These are phyloP conservation scores for Enteromius afrohamiltoni DNA, from an alignment of 2,797 vertebrate genomes.

Conservation along the genomic window DNA sequence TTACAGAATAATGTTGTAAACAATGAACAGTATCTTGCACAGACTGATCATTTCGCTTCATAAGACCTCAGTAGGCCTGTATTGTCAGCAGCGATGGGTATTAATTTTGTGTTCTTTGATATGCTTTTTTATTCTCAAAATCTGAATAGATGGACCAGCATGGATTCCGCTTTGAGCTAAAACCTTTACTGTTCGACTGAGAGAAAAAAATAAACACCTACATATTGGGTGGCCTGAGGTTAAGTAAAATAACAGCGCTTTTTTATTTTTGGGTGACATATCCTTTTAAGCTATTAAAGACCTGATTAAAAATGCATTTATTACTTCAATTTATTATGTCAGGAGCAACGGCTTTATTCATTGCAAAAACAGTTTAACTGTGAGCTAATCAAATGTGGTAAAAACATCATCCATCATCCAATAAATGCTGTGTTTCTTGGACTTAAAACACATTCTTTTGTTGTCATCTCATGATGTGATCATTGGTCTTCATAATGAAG, in stretches of 20 bases:
- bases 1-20: not conserved
- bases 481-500: not conserved
- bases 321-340: not conserved
- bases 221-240: not conserved
- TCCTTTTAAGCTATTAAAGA: not conserved
- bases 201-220: not conserved
- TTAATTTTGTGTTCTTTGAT: not conserved
- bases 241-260: not conserved
- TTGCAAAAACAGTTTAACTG: not conserved
- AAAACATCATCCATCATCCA: not conserved
- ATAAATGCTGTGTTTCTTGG: not conserved
- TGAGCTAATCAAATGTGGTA: not conserved
- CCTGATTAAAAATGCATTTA: not conserved
- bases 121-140: not conserved
- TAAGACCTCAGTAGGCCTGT: not conserved
- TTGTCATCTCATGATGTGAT: not conserved
- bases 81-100: not conserved
- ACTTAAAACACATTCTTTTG: not conserved
- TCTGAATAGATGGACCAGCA: not conserved
- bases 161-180: not conserved
- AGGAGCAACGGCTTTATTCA: not conserved
- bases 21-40: not conserved
- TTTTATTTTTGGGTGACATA: not conserved
- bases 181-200: not conserved
- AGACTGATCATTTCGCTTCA: not conserved